phyloP scores from a whole-genome alignment of 2,888 invertebrate species.

The Chouioia cunea region DNA sequence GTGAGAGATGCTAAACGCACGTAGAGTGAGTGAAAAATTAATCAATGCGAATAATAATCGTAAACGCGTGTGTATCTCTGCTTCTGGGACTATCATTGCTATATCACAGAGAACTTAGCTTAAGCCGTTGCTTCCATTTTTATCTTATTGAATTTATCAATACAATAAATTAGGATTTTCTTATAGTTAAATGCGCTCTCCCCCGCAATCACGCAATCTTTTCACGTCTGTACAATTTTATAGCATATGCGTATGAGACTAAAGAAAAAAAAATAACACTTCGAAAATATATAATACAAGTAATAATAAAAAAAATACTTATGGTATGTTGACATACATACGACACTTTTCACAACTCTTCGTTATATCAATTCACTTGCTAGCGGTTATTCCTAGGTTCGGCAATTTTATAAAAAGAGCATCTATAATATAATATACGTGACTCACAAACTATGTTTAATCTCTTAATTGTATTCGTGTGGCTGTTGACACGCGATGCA shows the following conservation, averaged over 20 bases:
- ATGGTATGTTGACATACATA: conserved; percentile 57
- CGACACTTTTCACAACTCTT: conserved; percentile 36
- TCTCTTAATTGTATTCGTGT: conserved; percentile 36
- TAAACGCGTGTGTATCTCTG: conserved; percentile 58
- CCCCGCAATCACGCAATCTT: conserved; percentile 31
- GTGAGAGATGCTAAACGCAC: conserved; percentile 48
- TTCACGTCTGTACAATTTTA: conserved; percentile 45
- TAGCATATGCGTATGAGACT: conserved; percentile 38
- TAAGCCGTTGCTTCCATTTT: conserved; percentile 44
- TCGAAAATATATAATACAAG: conserved; percentile 60
- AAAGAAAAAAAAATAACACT: conserved; percentile 48
- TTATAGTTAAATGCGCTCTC: conserved; percentile 57
- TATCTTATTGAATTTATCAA: conserved; percentile 53
- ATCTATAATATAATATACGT: conserved; percentile 16
- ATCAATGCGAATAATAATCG: conserved; percentile 53
- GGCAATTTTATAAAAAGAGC: conserved; percentile 34
- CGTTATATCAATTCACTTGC: conserved; percentile 34
- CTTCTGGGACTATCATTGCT: conserved; percentile 60
- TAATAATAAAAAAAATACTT: conserved; percentile 60
- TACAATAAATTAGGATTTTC: conserved; percentile 60
- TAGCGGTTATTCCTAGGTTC: conserved; percentile 42
- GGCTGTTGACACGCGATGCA: conserved; percentile 37
- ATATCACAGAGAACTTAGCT: conserved; percentile 66
- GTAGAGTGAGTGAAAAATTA: conserved; percentile 43
- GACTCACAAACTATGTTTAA: conserved; percentile 34